Evolutionary conservation across 1,140 invertebrate species (phyloP), one percentile per base, ranked within the genome.

Genomic region (Vanessa atalanta): DNA sequence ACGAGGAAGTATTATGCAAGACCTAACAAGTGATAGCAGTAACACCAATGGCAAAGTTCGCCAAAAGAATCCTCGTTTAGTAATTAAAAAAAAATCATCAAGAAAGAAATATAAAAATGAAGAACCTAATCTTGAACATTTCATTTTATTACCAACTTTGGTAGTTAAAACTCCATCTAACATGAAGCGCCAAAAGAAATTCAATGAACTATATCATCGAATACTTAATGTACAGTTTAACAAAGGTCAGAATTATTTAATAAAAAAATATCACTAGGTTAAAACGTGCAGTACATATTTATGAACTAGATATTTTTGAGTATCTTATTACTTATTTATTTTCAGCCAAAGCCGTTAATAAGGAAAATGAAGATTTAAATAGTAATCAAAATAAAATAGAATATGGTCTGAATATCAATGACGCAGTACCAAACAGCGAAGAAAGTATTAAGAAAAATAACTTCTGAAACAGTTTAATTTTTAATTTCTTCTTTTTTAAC

Each of bases 121-220:
- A 69, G 86, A 88, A 63, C 81, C 85, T 8, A 90, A 91, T 74
- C 80, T 91, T 11, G 89, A 93, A 61, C 87, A 90, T 75, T 93
- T 83, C 73, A 90, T 93, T 78, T 69, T 93, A 65, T 71, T 93
- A 16, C 91, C 91, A 47, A 91, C 91, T n/a, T 78, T 93, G 53
- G 89, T 93, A 8, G 83, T 91, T 3, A 85, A 88, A n/a, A 91
- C 91, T 8, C 87, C 91, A 23, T 91, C 91, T n/a, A 93, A 93
- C 74, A 79, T 93, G 65, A 88, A 87, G 48, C 79, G 91, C 11
- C 89, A 93, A 72, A 91, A 88, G 72, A 90, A 90, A 75, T 93
- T 93, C 61, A 89, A 88, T 73, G 89, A 91, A 78, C 66, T 93
- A 8, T 93, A 93, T 79, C 89, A 91, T 76, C 84, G 85, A 51